A percentile compares a stretch with the other conserved stretches of the same genome.
phyloP scores from a whole-genome alignment of 2,888 invertebrate genomes.

The Lasioglossum lativentre region DNA sequence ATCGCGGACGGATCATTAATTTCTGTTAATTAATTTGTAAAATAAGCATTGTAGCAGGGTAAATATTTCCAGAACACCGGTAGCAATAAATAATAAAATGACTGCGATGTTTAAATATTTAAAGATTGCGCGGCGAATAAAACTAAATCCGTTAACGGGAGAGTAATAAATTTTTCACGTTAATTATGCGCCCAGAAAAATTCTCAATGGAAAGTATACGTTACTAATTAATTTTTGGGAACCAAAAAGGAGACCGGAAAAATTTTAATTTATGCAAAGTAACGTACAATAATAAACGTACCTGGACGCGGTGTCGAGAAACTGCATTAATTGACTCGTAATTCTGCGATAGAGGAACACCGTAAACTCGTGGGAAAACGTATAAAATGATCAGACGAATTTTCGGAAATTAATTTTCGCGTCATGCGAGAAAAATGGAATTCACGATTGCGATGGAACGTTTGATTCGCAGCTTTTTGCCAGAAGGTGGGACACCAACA shows the following conservation, averaged over 20 bases:
- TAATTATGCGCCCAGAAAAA: neutral
- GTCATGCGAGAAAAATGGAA: neutral
- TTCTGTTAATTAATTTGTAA: neutral
- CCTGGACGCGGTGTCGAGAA: neutral
- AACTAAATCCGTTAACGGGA: neutral
- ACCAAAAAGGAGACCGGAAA: neutral
- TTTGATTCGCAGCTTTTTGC: constrained; percentile 14
- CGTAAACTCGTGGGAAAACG: neutral
- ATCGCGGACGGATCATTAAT: neutral
- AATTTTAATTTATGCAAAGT: neutral
- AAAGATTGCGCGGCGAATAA: neutral
- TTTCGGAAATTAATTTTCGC: neutral
- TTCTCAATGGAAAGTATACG: neutral
- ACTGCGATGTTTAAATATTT: neutral
- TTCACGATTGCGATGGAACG: neutral
- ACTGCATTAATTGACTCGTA: neutral
- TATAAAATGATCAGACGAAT: neutral
- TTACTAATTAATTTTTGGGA: neutral
- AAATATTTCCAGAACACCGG: neutral
- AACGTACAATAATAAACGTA: neutral
- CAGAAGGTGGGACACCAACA: neutral
- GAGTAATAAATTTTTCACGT: neutral
- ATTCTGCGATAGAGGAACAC: neutral
- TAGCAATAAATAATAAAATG: neutral
- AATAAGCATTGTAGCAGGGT: neutral